phyloP scores from a whole-genome alignment of 2,797 vertebrate species.

The Rhinophrynus dorsalis region DNA sequence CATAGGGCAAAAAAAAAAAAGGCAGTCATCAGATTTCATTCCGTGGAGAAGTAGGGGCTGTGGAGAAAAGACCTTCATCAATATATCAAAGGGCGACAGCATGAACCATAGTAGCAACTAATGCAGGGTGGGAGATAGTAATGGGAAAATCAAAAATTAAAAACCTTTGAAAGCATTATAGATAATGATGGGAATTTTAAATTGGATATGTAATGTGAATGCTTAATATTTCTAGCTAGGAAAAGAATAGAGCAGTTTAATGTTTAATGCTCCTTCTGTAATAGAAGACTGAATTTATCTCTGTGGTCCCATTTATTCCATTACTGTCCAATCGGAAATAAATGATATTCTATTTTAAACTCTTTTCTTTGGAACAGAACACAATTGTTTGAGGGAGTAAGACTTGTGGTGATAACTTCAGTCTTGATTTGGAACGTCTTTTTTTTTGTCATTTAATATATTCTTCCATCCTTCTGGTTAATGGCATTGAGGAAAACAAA shows the following conservation, averaged over 20 bases:
- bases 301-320: constrained; percentile 42
- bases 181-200: constrained; percentile 57
- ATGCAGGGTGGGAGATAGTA: not conserved
- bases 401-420: not conserved
- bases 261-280: constrained; percentile 62
- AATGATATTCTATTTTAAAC: constrained; percentile 60
- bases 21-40: not conserved
- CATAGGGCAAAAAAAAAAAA: not conserved
- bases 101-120: not conserved
- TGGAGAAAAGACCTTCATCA: not conserved
- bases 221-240: constrained; percentile 61
- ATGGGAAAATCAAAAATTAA: constrained; percentile 53
- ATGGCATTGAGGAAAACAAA: not conserved
- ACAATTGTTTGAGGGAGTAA: constrained; percentile 18
- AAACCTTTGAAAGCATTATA: constrained; percentile 50
- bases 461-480: not conserved
- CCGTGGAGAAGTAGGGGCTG: too few species aligned
- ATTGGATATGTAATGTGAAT: constrained; percentile 60
- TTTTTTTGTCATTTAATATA: constrained; percentile 26
- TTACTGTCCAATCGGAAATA: constrained; percentile 55
- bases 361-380: constrained; percentile 31
- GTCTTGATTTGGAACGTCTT: not conserved
- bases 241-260: constrained; percentile 54
- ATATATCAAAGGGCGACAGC: not conserved
- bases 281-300: constrained; percentile 57